Evolutionary conservation across 2,113 vertebrate genomes (phyloP).

Genomic region (Todiramphus chloris): DNA sequence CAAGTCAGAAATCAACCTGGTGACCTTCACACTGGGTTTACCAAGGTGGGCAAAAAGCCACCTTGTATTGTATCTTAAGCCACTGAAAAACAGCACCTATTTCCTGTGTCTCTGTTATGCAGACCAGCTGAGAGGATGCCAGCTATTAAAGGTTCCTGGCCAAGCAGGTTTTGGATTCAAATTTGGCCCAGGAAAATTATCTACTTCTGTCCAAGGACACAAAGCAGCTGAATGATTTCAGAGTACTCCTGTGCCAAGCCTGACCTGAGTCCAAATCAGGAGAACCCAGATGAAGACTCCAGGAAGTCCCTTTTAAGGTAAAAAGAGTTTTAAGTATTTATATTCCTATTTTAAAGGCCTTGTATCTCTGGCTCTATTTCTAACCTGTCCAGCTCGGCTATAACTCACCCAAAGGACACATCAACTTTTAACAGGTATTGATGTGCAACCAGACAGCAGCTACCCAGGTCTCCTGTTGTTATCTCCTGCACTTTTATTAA

Average conservation of each 20-base stretch:
- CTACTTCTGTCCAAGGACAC: slow-evolving; percentile 1
- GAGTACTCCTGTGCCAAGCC: not conserved
- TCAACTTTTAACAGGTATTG: not conserved
- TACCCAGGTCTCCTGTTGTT: not conserved
- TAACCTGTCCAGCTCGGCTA: not conserved
- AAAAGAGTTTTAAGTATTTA: not conserved
- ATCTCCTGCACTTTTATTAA: not conserved
- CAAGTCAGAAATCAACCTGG: not conserved
- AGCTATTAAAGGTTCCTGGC: not conserved
- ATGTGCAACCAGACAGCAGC: not conserved
- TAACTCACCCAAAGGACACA: not conserved
- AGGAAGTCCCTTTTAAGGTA: not conserved
- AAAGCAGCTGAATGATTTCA: not conserved
- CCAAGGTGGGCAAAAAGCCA: not conserved
- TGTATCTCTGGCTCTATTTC: not conserved
- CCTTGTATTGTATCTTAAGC: not conserved
- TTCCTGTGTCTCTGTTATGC: not conserved
- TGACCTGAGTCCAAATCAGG: not conserved
- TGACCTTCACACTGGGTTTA: not conserved
- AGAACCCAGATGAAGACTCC: not conserved
- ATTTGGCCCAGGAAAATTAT: not conserved
- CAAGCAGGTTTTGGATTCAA: not conserved
- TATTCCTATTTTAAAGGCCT: not conserved
- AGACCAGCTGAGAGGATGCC: not conserved
- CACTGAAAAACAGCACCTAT: not conserved